A percentile compares a stretch with the other conserved stretches of the same genome.
phyloP scores from a whole-genome alignment of 2,113 vertebrate genomes.

The Dromiciops gliroides region DNA sequence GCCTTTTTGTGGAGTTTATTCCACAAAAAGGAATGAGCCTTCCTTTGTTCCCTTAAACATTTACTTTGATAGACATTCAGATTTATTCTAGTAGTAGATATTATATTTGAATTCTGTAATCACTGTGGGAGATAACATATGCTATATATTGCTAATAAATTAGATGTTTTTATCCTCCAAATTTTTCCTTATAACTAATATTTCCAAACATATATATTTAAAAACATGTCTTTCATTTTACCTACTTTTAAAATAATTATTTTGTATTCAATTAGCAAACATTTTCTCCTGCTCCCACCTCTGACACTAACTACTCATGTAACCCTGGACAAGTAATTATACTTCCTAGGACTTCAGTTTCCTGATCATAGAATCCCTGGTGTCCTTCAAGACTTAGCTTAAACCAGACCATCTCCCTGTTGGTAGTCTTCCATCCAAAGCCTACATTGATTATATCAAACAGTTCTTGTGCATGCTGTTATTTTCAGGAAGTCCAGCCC shows the following conservation, averaged over 20 bases:
- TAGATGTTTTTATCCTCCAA: slow-evolving; percentile 20
- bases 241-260: neutral
- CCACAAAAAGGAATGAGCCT: slow-evolving; percentile 15
- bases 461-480: neutral
- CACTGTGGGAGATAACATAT: neutral
- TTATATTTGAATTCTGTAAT: slow-evolving; percentile 33
- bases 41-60: neutral
- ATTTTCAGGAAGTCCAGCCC: neutral
- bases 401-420: neutral
- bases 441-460: neutral
- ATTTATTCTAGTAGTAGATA: neutral
- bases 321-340: neutral
- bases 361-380: neutral
- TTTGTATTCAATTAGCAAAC: neutral
- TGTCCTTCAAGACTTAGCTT: neutral
- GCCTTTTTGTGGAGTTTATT: neutral
- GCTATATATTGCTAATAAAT: slow-evolving; percentile 47
- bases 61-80: slow-evolving; percentile 18
- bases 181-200: neutral
- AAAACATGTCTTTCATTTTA: neutral
- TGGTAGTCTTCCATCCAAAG: neutral
- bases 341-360: neutral
- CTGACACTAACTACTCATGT: neutral
- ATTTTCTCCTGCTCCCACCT: neutral
- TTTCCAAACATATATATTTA: neutral